A percentile compares a stretch with the other conserved stretches of the same genome.
These are phyloP conservation scores for Patagioenas fasciata DNA, from an alignment of 2,113 vertebrate genomes.

Conservation along the genomic window DNA sequence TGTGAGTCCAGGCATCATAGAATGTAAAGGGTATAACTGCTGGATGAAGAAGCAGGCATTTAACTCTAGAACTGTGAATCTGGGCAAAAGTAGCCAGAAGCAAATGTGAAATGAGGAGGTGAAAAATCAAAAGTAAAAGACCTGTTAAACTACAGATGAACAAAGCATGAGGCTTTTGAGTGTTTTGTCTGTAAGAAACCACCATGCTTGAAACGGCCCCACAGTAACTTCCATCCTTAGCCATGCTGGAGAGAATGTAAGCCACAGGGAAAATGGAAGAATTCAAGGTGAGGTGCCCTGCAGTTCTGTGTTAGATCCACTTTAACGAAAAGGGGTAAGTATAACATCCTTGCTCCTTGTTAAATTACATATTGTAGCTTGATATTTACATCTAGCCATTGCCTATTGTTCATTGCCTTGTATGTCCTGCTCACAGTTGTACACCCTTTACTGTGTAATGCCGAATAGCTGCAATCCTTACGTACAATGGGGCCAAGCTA, in stretches of 20 bases:
- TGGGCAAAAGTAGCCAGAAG: neutral
- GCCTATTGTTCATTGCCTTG: neutral
- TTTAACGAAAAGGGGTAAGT: neutral
- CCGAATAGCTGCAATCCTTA: neutral
- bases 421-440: neutral
- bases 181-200: neutral
- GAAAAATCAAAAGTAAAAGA: neutral
- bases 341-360: neutral
- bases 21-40: neutral
- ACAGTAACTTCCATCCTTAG: neutral
- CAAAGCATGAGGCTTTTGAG: neutral
- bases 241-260: neutral
- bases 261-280: neutral
- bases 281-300: neutral
- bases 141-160: neutral
- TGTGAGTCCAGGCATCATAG: neutral
- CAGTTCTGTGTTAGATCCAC: neutral
- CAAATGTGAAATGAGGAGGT: neutral
- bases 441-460: neutral
- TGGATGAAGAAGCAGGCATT: neutral
- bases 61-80: neutral
- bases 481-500: neutral
- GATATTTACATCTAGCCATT: neutral
- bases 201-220: neutral
- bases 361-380: neutral